Evolutionary conservation across 2,113 vertebrate species (phyloP).

Genomic region (Miniopterus natalensis): DNA sequence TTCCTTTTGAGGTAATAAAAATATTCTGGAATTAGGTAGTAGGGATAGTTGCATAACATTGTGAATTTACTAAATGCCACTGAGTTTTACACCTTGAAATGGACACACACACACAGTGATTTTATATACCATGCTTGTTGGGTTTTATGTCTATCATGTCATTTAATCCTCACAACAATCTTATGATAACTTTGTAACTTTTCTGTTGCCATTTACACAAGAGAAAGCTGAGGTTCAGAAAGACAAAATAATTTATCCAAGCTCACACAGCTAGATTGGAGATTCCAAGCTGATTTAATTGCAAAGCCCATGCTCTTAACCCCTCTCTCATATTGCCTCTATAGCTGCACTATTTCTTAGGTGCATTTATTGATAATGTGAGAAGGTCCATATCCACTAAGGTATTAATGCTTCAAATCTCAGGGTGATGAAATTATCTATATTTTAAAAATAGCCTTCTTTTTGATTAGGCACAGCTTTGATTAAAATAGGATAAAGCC

Average conservation of each 20-base stretch:
- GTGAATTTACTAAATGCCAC: background rate
- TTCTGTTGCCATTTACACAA: background rate
- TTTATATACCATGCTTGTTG: background rate
- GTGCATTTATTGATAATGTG: background rate
- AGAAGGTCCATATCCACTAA: background rate
- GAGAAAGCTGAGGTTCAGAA: background rate
- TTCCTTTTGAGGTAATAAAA: conserved; percentile 54
- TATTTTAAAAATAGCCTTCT: background rate
- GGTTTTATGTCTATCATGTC: background rate
- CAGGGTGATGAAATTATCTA: background rate
- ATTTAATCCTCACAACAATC: background rate
- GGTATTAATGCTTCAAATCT: background rate
- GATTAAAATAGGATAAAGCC: background rate
- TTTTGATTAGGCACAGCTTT: background rate
- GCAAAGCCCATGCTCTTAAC: background rate
- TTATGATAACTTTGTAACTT: background rate
- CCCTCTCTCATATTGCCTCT: background rate
- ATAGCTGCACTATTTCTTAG: background rate
- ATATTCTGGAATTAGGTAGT: background rate
- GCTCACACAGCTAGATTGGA: background rate
- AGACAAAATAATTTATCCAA: conserved; percentile 5
- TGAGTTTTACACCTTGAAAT: conserved; percentile 19
- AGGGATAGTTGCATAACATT: background rate
- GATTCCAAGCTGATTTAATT: background rate
- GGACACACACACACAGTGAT: background rate